phyloP scores from a whole-genome alignment of 2,797 vertebrate species.

The Bovichtus diacanthus region DNA sequence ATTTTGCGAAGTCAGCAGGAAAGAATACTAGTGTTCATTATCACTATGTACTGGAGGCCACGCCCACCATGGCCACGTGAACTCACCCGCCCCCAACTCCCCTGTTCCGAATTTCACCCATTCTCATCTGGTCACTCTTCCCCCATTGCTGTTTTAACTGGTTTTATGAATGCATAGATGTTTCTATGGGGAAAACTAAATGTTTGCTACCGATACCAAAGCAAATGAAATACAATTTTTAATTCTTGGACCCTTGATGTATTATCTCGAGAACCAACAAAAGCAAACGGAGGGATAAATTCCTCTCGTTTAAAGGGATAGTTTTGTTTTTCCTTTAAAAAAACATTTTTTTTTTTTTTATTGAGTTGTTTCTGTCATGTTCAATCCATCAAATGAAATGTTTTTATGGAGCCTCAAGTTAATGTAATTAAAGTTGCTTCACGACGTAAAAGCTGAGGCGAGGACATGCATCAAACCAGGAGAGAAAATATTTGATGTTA shows the following conservation, averaged over 20 bases:
- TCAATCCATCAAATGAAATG: conserved; percentile 22
- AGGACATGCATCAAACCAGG: neutral
- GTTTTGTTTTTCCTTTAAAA: neutral
- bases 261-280: neutral
- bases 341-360: neutral
- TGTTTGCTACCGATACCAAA: neutral
- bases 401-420: conserved; percentile 4
- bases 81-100: neutral
- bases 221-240: neutral
- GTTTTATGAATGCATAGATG: neutral
- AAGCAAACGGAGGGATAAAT: conserved; percentile 20
- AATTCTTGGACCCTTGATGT: neutral
- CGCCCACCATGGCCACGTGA: neutral
- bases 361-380: neutral
- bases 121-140: rapidly evolving
- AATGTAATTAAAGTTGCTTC: conserved; percentile 36
- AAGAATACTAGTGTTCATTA: neutral
- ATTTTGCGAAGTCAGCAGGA: neutral
- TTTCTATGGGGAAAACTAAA: neutral
- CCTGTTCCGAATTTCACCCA: neutral
- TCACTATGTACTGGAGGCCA: no score
- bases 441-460: neutral
- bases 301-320: neutral
- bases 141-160: no score
- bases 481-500: conserved; percentile 19